phyloP scores from a whole-genome alignment of 2,888 invertebrate genomes.

The Malthinus flaveolus region DNA sequence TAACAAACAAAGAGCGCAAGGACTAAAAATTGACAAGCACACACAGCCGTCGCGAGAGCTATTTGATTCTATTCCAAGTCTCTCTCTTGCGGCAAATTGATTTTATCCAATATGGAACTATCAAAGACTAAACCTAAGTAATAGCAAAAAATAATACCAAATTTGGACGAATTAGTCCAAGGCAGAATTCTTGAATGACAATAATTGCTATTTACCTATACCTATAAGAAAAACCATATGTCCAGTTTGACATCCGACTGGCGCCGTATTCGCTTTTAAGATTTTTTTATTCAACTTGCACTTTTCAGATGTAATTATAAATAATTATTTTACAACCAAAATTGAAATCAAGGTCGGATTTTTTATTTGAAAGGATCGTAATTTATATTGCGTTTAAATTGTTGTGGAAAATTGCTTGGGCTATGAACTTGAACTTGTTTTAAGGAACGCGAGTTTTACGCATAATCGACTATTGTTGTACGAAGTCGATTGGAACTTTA shows the following conservation, averaged over 20 bases:
- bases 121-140: slow-evolving; percentile 28
- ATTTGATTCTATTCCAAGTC: no score
- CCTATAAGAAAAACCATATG: slow-evolving; percentile 21
- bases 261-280: slow-evolving; percentile 14
- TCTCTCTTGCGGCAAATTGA: not conserved
- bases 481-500: no score
- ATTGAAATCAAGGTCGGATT: slow-evolving; percentile 5
- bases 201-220: slow-evolving; percentile 3
- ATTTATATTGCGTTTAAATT: slow-evolving; percentile 1
- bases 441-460: no score
- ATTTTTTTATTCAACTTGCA: not conserved
- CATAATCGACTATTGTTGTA: no score
- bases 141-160: slow-evolving; percentile 39
- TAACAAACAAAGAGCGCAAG: slow-evolving; percentile 11
- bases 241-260: slow-evolving; percentile 10
- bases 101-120: slow-evolving; percentile 15
- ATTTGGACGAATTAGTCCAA: slow-evolving; percentile 42
- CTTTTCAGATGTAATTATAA: not conserved
- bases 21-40: slow-evolving; percentile 18
- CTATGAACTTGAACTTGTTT: no score
- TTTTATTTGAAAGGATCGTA: not conserved
- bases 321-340: not conserved
- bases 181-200: slow-evolving; percentile 27
- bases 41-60: not conserved
- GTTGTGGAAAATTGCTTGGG: no score